phyloP scores from a whole-genome alignment of 2,888 invertebrate species.

The Hyposoter dolosus region DNA sequence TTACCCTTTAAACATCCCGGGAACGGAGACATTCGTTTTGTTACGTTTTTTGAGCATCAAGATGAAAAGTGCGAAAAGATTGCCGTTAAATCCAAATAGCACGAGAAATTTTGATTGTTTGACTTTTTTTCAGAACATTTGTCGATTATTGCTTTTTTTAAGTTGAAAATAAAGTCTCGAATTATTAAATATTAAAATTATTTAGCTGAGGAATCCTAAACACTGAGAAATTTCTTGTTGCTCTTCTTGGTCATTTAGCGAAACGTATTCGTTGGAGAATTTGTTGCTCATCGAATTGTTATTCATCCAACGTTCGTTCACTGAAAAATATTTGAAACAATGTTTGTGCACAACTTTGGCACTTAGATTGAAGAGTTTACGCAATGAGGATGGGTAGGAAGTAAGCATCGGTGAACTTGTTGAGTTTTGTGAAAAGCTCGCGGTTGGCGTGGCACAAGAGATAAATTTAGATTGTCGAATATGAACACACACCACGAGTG shows the following conservation, averaged over 20 bases:
- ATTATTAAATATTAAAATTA: neutral
- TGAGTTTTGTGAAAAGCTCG: conserved; percentile 51
- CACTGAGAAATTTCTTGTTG: neutral
- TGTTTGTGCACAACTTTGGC: conserved; percentile 29
- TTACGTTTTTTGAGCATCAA: neutral
- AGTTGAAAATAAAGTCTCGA: neutral
- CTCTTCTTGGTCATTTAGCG: neutral
- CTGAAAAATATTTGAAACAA: neutral
- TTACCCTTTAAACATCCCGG: neutral
- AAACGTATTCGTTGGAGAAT: neutral
- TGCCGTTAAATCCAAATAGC: neutral
- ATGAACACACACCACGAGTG: conserved; percentile 18
- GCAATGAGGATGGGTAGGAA: conserved; percentile 42
- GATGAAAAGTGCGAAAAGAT: neutral
- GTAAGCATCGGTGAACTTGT: conserved; percentile 58
- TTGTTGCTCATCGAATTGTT: neutral
- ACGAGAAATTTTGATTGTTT: neutral
- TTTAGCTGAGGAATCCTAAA: neutral
- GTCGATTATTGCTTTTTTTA: neutral
- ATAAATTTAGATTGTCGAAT: conserved; percentile 66
- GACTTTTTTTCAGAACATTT: neutral
- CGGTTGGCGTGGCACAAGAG: conserved; percentile 52
- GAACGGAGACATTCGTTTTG: neutral
- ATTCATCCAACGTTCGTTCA: neutral
- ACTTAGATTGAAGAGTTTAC: conserved; percentile 20